Conservation (phyloP, 1,140 invertebrate genomes). For the Lasioglossum albipes region DNA sequence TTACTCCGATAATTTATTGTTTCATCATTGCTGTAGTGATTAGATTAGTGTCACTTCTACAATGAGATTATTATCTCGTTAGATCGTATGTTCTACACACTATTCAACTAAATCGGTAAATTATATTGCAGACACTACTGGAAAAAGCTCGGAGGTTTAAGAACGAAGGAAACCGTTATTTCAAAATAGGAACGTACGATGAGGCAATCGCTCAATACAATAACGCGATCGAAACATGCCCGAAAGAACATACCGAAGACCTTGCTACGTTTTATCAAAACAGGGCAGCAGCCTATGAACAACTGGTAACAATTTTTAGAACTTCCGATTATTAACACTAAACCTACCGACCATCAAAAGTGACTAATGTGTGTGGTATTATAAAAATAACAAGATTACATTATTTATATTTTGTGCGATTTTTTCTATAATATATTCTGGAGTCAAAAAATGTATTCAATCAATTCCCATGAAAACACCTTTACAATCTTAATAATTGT, state of each 20-base stretch:
- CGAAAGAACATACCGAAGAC: slow-evolving; percentile 85
- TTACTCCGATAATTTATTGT: too few relatives aligned
- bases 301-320: slow-evolving; percentile 83
- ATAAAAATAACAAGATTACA: too few relatives aligned
- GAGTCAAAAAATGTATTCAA: too few relatives aligned
- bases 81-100: background rate
- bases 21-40: too few relatives aligned
- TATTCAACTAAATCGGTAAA: background rate
- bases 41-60: too few relatives aligned
- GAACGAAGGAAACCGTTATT: slow-evolving; percentile 92
- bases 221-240: slow-evolving; percentile 92
- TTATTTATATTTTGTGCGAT: too few relatives aligned
- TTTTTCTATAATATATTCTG: too few relatives aligned
- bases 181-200: slow-evolving; percentile 92
- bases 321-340: background rate
- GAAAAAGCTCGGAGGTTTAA: slow-evolving; percentile 89
- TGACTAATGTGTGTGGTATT: too few relatives aligned
- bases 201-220: slow-evolving; percentile 94
- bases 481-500: too few relatives aligned
- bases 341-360: too few relatives aligned
- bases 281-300: slow-evolving; percentile 95
- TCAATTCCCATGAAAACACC: too few relatives aligned
- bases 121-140: slow-evolving; percentile 81
- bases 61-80: background rate
- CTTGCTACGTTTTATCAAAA: slow-evolving; percentile 97